Percentiles rank a stretch among this genome's conserved stretches.
phyloP scores from a whole-genome alignment of 1,140 invertebrate species.

The Tetramorium simillimum region DNA sequence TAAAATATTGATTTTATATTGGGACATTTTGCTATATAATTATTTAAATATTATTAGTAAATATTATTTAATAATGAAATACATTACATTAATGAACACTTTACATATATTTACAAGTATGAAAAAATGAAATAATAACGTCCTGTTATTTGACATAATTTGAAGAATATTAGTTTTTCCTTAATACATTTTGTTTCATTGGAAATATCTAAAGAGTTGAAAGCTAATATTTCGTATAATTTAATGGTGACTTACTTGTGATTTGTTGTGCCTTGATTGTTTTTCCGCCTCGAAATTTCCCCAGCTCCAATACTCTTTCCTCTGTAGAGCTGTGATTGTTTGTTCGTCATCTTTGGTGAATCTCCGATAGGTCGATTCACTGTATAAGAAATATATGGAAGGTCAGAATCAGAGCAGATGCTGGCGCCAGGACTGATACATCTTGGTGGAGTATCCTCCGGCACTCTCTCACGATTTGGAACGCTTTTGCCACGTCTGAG shows the following conservation, averaged over 20 bases:
- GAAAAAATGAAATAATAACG: not conserved
- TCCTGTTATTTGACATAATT: not conserved
- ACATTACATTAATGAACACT: not conserved
- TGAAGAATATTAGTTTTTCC: not conserved
- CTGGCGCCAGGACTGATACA: constrained; percentile 93
- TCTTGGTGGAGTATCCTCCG: constrained; percentile 87
- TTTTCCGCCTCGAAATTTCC: constrained; percentile 80
- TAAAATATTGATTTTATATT: not conserved
- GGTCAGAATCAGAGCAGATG: constrained; percentile 94
- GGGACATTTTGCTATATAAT: not conserved
- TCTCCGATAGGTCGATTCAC: constrained; percentile 96
- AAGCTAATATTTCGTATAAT: not conserved
- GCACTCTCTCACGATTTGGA: constrained; percentile 83
- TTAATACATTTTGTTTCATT: not conserved
- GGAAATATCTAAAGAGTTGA: not conserved
- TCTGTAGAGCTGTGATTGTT: constrained; percentile 84
- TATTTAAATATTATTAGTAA: too few species aligned
- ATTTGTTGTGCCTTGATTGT: constrained; percentile 73
- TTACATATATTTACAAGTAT: not conserved
- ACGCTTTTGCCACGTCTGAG: constrained; percentile 87
- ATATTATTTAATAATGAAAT: not conserved
- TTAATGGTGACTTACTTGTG: constrained; percentile 58
- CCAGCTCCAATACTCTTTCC: constrained; percentile 81
- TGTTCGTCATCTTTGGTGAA: constrained; percentile 91
- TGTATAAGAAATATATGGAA: constrained; percentile 98